Conservation (phyloP, 1,140 invertebrate species). For the Microvelia longipes region DNA sequence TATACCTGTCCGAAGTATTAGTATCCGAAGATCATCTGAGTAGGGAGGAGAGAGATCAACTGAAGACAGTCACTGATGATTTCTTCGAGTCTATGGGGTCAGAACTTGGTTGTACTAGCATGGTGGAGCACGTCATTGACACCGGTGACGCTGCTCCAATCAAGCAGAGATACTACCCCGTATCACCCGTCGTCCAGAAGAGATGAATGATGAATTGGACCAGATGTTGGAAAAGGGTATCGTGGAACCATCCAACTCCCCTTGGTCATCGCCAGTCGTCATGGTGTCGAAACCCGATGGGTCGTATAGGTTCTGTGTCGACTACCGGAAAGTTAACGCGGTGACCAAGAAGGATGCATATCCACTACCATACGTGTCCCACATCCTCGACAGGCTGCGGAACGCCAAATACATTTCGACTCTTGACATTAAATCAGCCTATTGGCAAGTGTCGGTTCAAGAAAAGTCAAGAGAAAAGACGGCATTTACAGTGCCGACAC, state of each 20-base stretch:
- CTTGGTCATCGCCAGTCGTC: slow-evolving; percentile 34
- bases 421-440: slow-evolving; percentile 24
- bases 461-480: slow-evolving; percentile 11
- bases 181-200: slow-evolving; percentile 4
- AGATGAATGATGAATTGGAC: slow-evolving; percentile 16
- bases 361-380: slow-evolving; percentile 6
- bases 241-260: slow-evolving; percentile 29
- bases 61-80: not conserved
- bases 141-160: slow-evolving; percentile 3
- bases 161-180: slow-evolving; percentile 15
- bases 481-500: slow-evolving; percentile 18
- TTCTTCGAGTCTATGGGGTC: not conserved
- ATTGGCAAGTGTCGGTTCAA: slow-evolving; percentile 19
- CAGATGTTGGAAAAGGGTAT: slow-evolving; percentile 26
- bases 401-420: slow-evolving; percentile 19
- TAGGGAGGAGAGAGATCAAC: not conserved
- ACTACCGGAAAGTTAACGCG: slow-evolving; percentile 31
- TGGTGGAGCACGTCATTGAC: not conserved
- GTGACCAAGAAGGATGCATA: slow-evolving; percentile 26
- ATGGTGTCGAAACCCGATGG: slow-evolving; percentile 37
- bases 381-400: not conserved
- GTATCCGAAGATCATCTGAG: not conserved
- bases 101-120: not conserved
- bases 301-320: slow-evolving; percentile 31
- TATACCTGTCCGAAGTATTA: not conserved